phyloP scores from a whole-genome alignment of 2,113 vertebrate species.

The Actenoides lindsayi region DNA sequence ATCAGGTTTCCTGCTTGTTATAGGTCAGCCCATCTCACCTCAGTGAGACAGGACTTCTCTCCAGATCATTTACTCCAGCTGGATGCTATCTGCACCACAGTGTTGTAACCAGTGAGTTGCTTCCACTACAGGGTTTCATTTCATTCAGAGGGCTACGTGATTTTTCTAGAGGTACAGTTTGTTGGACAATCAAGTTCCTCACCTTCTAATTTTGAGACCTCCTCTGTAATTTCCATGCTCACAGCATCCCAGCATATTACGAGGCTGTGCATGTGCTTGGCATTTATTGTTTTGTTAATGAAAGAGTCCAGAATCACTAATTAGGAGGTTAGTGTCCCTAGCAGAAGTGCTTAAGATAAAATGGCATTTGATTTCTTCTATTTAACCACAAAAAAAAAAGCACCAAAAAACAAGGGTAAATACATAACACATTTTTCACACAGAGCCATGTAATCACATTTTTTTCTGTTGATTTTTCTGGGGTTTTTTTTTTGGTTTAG shows the following conservation, averaged over 20 bases:
- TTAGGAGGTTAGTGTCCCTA: not conserved
- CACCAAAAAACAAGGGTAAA: not conserved
- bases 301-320: not conserved
- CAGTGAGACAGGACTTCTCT: not conserved
- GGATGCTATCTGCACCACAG: not conserved
- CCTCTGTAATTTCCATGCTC: not conserved
- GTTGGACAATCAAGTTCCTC: not conserved
- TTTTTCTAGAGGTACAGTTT: not conserved
- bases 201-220: not conserved
- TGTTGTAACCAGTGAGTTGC: not conserved
- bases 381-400: not conserved
- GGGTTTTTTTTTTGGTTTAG: not conserved
- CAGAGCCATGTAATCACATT: not conserved
- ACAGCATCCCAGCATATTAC: not conserved
- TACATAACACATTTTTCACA: not conserved
- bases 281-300: not conserved
- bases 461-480: not conserved
- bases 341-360: not conserved
- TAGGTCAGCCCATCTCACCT: not conserved
- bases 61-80: not conserved
- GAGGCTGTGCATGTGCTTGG: not conserved
- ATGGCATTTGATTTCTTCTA: not conserved
- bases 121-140: not conserved
- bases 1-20: not conserved
- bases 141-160: rapidly evolving